Evolutionary conservation across 2,113 vertebrate genomes (phyloP), one percentile per base, ranked within the genome.

Genomic region (Castor canadensis): DNA sequence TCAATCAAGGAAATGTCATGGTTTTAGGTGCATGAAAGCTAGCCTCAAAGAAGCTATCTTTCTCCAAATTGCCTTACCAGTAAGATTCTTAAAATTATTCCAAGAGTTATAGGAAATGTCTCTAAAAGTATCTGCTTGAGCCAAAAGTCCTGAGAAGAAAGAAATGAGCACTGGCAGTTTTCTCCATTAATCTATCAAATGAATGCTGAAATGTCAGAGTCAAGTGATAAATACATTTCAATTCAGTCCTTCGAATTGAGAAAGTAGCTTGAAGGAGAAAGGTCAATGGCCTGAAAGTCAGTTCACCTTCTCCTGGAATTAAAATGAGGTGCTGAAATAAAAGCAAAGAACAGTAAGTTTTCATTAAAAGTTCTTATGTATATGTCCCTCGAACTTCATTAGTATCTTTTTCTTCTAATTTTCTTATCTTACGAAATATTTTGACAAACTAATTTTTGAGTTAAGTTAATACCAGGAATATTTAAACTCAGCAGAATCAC

Each of bases 141-240:
- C 24, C 49, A 87, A 56, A 87, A 93, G n/a, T 58, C 80, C 79
- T 30, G 52, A 47, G 13, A 93, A 86, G 40, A 95, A 93, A 77
- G 76, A 97, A 95, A 89, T 72, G 69, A 86, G 45, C 38, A 9
- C 12, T 47, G 58, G 28, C n/a, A 77, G n/a, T 89, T 95, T 95
- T 80, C 67, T 80, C 47, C 13, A 86, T 95, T 89, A 88, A 95
- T 66, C 66, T 93, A 87, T 85, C 52, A 94, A 95, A 90, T 67
- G 71, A 93, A 62, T 75, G 40, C 58, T 60, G 86, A 94, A 69
- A 82, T 96, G 85, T 96, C 94, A 86, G 73, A 94, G 94, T 58
- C 72, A 88, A 84, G 19, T 93, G 47, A 73, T 91, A 94, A 80
- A 92, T n/a, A 10, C 47, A 49, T 38, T 77, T 83, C 66, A 58